Percentiles rank a stretch among this genome's conserved stretches.
Evolutionary conservation across 2,888 invertebrate genomes (phyloP).

Genomic region (Halictus ligatus): DNA sequence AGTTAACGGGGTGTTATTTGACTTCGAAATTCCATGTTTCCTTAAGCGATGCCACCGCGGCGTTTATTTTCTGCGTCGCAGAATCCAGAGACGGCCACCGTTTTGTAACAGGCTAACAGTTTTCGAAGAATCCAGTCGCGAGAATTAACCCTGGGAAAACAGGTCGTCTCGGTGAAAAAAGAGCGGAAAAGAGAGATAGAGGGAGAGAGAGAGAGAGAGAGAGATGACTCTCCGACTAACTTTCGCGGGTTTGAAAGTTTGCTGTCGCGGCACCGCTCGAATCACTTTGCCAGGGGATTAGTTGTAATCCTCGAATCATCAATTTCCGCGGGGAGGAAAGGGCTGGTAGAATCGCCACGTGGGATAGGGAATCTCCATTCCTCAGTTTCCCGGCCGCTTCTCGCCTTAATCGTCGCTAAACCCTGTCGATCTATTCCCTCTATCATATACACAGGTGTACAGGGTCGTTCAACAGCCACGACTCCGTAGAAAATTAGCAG

Average conservation of each 20-base stretch:
- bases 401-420: slow-evolving; percentile 29
- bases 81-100: background rate
- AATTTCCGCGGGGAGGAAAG: slow-evolving; percentile 39
- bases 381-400: slow-evolving; percentile 23
- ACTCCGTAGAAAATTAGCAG: background rate
- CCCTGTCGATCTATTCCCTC: background rate
- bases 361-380: slow-evolving; percentile 20
- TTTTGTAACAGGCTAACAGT: background rate
- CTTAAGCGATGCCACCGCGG: background rate
- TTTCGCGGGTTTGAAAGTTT: background rate
- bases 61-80: background rate
- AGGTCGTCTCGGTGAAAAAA: background rate
- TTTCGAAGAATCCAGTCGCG: background rate
- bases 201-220: background rate
- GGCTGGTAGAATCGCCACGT: slow-evolving; percentile 41
- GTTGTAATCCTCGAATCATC: slow-evolving; percentile 56
- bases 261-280: slow-evolving; percentile 14
- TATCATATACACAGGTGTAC: background rate
- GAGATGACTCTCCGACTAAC: background rate
- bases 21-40: slow-evolving; percentile 8
- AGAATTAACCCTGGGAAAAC: background rate
- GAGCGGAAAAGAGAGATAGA: background rate
- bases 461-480: background rate
- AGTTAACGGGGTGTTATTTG: slow-evolving; percentile 7
- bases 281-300: slow-evolving; percentile 58